Conservation (phyloP, 2,797 vertebrate species). For the Momotus momota region DNA sequence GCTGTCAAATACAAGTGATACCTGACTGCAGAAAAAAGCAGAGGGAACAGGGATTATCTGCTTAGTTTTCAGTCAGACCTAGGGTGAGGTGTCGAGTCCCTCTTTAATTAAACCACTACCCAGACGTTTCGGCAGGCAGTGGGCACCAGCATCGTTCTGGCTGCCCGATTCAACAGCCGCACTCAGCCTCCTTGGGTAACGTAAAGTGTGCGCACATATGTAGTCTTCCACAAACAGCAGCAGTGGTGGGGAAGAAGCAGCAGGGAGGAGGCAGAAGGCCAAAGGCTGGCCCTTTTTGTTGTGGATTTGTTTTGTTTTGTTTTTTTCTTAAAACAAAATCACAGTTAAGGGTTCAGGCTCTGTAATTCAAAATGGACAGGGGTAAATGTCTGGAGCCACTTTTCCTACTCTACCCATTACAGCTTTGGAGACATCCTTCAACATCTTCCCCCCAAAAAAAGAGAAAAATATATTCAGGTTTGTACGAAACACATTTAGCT, state of each 20-base stretch:
- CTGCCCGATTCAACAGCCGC: not conserved
- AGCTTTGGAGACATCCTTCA: not conserved
- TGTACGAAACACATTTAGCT: not conserved
- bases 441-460: not conserved
- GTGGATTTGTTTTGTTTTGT: too few relatives aligned
- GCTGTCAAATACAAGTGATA: not conserved
- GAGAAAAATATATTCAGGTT: not conserved
- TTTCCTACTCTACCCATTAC: not conserved
- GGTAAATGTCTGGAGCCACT: not conserved
- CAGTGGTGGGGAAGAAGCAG: not conserved
- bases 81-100: not conserved
- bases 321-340: not conserved
- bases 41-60: not conserved
- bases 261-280: not conserved
- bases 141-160: not conserved
- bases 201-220: not conserved
- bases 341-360: not conserved
- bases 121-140: not conserved
- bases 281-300: not conserved
- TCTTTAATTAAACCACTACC: not conserved
- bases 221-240: not conserved
- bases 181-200: accelerated
- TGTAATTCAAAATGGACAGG: not conserved
- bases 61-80: not conserved
- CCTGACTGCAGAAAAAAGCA: not conserved